Conservation (phyloP, 2,113 vertebrate species). For the Dasyprocta punctata region DNA sequence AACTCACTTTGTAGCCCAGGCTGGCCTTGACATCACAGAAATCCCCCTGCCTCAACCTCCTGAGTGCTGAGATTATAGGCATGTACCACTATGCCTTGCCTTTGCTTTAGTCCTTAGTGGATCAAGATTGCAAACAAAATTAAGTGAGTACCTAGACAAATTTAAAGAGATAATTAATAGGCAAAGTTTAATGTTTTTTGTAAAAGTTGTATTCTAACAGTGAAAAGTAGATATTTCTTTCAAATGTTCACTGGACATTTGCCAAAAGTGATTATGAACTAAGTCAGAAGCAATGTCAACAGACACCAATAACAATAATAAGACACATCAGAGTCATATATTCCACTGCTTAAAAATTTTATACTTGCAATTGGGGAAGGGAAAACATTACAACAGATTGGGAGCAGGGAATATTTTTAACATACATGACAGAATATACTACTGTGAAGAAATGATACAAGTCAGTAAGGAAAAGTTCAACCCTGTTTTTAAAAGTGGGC, state of each 20-base stretch:
- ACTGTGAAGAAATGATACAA: background rate
- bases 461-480: background rate
- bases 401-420: background rate
- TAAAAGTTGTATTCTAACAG: background rate
- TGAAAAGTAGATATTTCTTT: conserved; percentile 19
- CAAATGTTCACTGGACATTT: background rate
- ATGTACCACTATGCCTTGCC: no score
- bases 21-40: background rate
- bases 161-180: background rate
- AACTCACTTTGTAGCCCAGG: background rate
- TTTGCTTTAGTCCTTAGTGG: background rate
- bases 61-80: background rate
- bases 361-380: background rate
- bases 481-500: background rate
- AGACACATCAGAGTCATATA: background rate
- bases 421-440: background rate
- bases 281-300: background rate
- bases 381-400: background rate
- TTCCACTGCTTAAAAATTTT: background rate
- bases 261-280: background rate
- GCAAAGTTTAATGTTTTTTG: background rate
- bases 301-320: background rate
- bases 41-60: background rate
- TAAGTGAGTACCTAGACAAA: background rate
- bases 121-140: conserved; percentile 7